Evolutionary conservation across 2,888 invertebrate genomes (phyloP), one percentile per base, ranked within the genome.

Genomic region (Ormyrus rosae): DNA sequence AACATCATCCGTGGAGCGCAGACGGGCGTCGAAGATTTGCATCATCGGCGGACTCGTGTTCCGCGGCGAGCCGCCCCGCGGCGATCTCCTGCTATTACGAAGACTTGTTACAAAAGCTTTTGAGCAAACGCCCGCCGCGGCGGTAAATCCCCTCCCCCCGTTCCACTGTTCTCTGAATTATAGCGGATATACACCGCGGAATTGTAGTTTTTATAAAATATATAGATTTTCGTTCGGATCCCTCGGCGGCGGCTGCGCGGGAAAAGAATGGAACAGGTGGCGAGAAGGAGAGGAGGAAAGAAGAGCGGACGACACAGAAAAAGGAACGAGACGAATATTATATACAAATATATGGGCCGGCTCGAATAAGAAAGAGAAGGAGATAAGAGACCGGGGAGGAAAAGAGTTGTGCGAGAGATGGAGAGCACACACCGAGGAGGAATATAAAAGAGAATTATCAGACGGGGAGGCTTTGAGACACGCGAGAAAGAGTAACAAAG

Each of bases 1-100:
- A 75, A 67, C 68, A 68, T 65, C 58, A 58, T 65, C 58, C 50
- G n/a, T n/a, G n/a, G 48, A 6, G 19, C 19, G 19, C 34, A 2
- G 34, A 34, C 34, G 13, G 6, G 51, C 4, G 53, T 58, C 60
- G 58, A 11, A 51, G 51, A 72, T 72, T 73, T 73, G 68, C 64
- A 68, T 72, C 58, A 13, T 53, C n/a, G 69, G 9, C 13, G 45
- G 11, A 8, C 8, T 46, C 34, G 34, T 34, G 34, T 34, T 34
- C 34, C 34, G 34, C 19, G 19, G 3, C 34, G 34, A 34, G 34
- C 34, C 34, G 34, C 34, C 34, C 34, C 34, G 34, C 34, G 34
- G 34, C 34, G 34, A 34, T 34, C 34, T 34, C 34, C 34, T 4
- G 34, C 34, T 34, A 34, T 34, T 34, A 34, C 34, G 34, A 34